phyloP scores from a whole-genome alignment of 2,797 vertebrate genomes.

The Poecilia picta region DNA sequence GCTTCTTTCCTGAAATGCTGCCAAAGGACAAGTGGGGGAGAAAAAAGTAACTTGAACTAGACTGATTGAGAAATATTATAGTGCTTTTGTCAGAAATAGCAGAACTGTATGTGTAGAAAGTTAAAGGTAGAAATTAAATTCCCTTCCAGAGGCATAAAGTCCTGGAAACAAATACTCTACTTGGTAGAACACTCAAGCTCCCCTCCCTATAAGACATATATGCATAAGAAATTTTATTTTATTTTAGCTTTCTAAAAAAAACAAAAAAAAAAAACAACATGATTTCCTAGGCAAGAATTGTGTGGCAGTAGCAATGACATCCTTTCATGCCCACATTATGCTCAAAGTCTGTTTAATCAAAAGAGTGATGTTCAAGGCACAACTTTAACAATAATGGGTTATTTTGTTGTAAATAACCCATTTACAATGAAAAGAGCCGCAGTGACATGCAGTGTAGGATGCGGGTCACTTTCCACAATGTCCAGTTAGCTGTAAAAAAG shows the following conservation, averaged over 20 bases:
- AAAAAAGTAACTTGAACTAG: neutral
- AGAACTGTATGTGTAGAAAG: too few species aligned
- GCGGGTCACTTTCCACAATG: neutral
- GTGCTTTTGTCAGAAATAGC: too few species aligned
- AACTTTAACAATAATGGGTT: neutral
- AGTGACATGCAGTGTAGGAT: slow-evolving; percentile 1
- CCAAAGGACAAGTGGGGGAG: neutral
- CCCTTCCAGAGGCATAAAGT: too few species aligned
- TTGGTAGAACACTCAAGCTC: too few species aligned
- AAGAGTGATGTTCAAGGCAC: neutral
- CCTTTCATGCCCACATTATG: slow-evolving; percentile 1
- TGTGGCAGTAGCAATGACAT: neutral
- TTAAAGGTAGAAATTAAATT: too few species aligned
- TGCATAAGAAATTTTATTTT: neutral
- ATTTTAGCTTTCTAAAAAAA: neutral
- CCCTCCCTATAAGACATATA: too few species aligned
- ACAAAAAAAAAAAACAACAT: too few species aligned
- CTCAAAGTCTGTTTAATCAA: slow-evolving; percentile 3
- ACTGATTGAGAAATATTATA: too few species aligned
- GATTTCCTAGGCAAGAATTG: neutral
- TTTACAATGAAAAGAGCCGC: slow-evolving; percentile 1
- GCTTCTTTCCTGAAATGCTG: neutral
- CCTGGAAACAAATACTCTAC: too few species aligned
- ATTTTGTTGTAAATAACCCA: neutral
- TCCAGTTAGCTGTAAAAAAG: neutral